These are phyloP conservation scores for Digitonthophagus gazella DNA, from an alignment of 2,888 invertebrate genomes.

Conservation along the genomic window DNA sequence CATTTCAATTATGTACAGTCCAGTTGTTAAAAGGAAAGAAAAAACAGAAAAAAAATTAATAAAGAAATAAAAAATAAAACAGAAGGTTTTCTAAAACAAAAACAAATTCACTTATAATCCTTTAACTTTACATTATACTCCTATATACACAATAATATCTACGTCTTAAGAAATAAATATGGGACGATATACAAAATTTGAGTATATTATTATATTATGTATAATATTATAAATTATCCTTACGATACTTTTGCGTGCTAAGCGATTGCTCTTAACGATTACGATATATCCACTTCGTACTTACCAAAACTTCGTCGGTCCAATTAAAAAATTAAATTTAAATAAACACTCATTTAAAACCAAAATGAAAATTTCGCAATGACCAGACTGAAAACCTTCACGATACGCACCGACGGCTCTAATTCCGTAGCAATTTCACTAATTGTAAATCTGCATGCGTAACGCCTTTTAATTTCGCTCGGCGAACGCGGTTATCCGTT, in stretches of 20 bases:
- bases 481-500: constrained; percentile 36
- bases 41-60: constrained; percentile 2
- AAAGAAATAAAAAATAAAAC: constrained; percentile 1
- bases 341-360: constrained; percentile 22
- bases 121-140: not conserved
- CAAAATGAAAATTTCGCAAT: constrained; percentile 15
- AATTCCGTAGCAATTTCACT: constrained; percentile 14
- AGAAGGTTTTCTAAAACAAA: constrained; percentile 11
- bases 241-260: not conserved
- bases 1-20: constrained; percentile 5
- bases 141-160: constrained; percentile 5
- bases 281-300: constrained; percentile 13
- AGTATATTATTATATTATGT: not conserved
- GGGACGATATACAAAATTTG: constrained; percentile 1
- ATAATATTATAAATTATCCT: not conserved
- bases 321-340: constrained; percentile 13
- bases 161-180: constrained; percentile 11
- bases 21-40: constrained; percentile 3
- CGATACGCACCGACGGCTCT: constrained; percentile 24
- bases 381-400: constrained; percentile 19
- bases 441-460: constrained; percentile 9
- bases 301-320: constrained; percentile 3
- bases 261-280: constrained; percentile 3
- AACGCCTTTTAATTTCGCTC: not conserved
- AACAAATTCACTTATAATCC: constrained; percentile 1